Evolutionary conservation across 2,113 vertebrate species (phyloP).

Genomic region (Lichenostomus cassidix): DNA sequence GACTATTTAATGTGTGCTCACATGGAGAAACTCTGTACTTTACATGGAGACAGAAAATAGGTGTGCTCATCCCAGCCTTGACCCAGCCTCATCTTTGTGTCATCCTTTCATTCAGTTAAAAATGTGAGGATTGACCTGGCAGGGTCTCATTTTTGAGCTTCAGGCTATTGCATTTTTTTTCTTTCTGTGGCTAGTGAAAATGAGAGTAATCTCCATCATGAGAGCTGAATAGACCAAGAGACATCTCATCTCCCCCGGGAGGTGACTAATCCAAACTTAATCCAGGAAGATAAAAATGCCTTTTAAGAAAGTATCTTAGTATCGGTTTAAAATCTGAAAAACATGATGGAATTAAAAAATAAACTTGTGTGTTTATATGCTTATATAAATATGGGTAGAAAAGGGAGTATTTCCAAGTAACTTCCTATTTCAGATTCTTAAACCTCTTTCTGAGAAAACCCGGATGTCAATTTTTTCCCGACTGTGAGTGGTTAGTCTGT

Average conservation of each 20-base stretch:
- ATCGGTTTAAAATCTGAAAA: background rate
- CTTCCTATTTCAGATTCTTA: background rate
- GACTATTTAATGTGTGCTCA: background rate
- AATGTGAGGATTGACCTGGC: background rate
- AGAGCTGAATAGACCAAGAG: background rate
- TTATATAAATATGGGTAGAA: background rate
- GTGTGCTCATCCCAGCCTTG: background rate
- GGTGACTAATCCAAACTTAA: constrained; percentile 18
- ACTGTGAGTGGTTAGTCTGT: background rate
- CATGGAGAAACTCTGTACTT: background rate
- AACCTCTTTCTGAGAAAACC: background rate
- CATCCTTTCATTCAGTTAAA: background rate
- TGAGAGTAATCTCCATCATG: background rate
- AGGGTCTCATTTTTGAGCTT: background rate
- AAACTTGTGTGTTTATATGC: background rate
- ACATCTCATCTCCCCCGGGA: background rate
- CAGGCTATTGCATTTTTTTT: background rate
- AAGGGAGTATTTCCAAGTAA: background rate
- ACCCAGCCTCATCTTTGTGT: background rate
- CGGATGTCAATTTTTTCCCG: background rate
- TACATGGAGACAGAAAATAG: background rate
- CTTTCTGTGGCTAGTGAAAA: background rate
- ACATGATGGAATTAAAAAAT: background rate
- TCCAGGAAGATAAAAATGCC: background rate
- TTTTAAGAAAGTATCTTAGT: background rate